Conservation (phyloP, 2,797 vertebrate species). For the Siniperca undulata region DNA sequence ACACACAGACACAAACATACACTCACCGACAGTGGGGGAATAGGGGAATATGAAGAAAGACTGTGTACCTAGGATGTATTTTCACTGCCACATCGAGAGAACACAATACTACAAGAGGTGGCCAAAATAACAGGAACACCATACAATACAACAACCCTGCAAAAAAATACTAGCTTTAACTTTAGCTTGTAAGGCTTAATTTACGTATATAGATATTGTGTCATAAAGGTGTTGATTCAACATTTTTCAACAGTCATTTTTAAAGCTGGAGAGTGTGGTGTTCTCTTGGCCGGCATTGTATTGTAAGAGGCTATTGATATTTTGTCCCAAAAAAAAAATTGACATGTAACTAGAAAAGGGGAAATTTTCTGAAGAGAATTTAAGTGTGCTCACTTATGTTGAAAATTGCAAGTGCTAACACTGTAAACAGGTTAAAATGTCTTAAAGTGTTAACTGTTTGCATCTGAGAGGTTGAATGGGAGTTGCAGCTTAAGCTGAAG, state of each 20-base stretch:
- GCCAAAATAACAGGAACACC: constrained; percentile 22
- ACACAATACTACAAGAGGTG: neutral
- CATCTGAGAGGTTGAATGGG: constrained; percentile 1
- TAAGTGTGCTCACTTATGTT: neutral
- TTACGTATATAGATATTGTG: neutral
- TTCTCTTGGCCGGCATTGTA: neutral
- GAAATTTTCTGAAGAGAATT: neutral
- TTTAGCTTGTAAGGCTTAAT: neutral
- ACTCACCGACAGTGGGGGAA: neutral
- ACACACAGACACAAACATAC: constrained; percentile 7
- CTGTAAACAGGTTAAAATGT: neutral
- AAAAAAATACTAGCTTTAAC: neutral
- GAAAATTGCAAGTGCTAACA: neutral
- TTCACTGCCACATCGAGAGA: constrained; percentile 9
- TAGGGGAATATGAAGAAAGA: constrained; percentile 22
- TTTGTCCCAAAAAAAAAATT: neutral
- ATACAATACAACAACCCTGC: constrained; percentile 10
- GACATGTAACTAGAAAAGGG: neutral
- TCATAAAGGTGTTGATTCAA: constrained; percentile 21
- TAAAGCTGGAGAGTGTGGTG: constrained; percentile 5
- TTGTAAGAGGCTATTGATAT: neutral
- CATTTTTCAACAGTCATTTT: neutral
- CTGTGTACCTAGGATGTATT: neutral
- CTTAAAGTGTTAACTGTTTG: neutral
- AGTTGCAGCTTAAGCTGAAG: neutral